Percentiles rank a stretch among this genome's conserved stretches.
phyloP scores from a whole-genome alignment of 2,888 invertebrate genomes.

The Lamellibrachia satsuma region DNA sequence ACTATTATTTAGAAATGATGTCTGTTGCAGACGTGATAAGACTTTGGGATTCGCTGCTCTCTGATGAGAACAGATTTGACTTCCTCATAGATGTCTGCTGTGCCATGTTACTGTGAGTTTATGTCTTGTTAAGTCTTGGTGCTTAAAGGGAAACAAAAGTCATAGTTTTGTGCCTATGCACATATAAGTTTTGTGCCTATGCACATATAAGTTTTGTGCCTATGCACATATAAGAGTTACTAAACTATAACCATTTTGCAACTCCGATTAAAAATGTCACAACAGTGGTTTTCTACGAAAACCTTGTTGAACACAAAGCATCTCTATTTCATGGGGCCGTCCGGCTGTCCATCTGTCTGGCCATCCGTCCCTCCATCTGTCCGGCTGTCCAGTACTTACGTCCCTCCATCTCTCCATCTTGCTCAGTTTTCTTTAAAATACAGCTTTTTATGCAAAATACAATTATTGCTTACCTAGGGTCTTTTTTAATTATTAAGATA shows the following conservation, averaged over 20 bases:
- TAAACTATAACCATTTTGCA: too few relatives aligned
- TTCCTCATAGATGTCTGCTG: slow-evolving; percentile 93
- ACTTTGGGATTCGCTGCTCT: slow-evolving; percentile 96
- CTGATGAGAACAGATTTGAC: slow-evolving; percentile 87
- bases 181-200: too few relatives aligned
- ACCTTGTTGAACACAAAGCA: too few relatives aligned
- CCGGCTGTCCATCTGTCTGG: too few relatives aligned
- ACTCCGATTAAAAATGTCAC: too few relatives aligned
- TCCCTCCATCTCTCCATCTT: background rate
- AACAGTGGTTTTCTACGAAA: too few relatives aligned
- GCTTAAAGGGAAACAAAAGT: too few relatives aligned
- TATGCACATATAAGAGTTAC: too few relatives aligned
- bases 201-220: too few relatives aligned
- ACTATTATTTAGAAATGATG: slow-evolving; percentile 18
- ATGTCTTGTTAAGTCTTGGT: background rate
- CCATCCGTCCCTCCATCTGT: too few relatives aligned
- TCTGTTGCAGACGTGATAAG: slow-evolving; percentile 82
- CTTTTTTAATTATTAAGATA: background rate
- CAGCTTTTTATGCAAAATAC: background rate
- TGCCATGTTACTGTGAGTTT: slow-evolving; percentile 94
- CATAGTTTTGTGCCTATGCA: too few relatives aligned
- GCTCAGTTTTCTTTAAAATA: background rate
- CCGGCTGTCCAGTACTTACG: background rate
- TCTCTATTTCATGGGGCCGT: too few relatives aligned
- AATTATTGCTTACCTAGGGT: background rate